Evolutionary conservation across 2,888 invertebrate genomes (phyloP).

Genomic region (Dysmachus trigonus): DNA sequence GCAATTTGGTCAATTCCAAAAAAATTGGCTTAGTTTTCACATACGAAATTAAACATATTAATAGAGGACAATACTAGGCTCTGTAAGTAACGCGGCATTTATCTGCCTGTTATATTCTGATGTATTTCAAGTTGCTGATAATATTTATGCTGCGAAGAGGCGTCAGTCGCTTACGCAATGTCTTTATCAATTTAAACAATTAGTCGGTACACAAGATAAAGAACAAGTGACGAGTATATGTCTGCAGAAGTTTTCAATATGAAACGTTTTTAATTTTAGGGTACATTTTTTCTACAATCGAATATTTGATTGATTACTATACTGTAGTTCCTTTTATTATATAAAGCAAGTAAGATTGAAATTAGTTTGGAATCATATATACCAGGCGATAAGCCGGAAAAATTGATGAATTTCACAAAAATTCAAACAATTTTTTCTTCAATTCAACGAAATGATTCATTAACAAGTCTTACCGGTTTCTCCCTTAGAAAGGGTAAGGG

Average conservation of each 20-base stretch:
- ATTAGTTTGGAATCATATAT: no score
- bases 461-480: no score
- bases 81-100: neutral
- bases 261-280: neutral
- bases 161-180: neutral
- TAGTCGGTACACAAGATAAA: neutral
- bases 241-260: neutral
- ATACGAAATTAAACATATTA: neutral
- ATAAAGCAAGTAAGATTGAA: no score
- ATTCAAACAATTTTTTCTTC: no score
- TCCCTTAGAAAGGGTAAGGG: no score
- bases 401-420: no score
- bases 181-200: neutral
- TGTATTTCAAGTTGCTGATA: neutral
- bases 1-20: neutral
- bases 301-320: no score
- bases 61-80: neutral
- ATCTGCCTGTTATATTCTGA: neutral
- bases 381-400: no score
- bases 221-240: neutral
- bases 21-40: neutral
- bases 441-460: no score
- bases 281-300: no score
- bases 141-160: neutral
- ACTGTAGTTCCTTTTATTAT: no score